A percentile compares a stretch with the other conserved stretches of the same genome.
Conservation (phyloP, 2,797 vertebrate species). For the Sylvilagus floridanus region DNA sequence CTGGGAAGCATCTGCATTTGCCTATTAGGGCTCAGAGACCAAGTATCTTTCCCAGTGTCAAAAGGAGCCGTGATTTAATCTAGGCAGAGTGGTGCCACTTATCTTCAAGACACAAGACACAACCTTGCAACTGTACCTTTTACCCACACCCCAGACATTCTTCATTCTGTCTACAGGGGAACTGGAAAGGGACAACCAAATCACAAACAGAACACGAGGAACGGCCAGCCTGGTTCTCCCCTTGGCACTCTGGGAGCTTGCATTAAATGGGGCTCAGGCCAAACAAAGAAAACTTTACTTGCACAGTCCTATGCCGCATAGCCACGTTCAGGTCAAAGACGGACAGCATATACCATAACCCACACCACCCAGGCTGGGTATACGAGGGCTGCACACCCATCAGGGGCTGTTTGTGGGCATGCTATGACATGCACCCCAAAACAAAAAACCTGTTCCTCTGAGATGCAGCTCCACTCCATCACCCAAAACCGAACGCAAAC, state of each 20-base stretch:
- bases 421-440: too few species aligned
- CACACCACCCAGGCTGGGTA: too few species aligned
- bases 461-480: neutral
- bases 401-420: too few species aligned
- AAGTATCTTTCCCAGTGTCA: neutral
- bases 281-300: too few species aligned
- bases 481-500: neutral
- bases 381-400: too few species aligned
- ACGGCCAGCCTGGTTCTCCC: neutral
- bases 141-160: neutral
- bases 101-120: neutral
- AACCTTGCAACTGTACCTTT: neutral
- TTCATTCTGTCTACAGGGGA: neutral
- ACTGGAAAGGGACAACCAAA: neutral
- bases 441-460: neutral
- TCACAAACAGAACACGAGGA: neutral
- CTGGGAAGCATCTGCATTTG: neutral
- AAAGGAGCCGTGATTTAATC: neutral
- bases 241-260: neutral
- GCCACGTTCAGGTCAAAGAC: too few species aligned
- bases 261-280: too few species aligned
- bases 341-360: too few species aligned
- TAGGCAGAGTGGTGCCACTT: neutral
- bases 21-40: neutral
- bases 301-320: too few species aligned